Base-by-base conservation (phyloP, 2,797 vertebrate genomes). In the Lateolabrax maculatus region DNA sequence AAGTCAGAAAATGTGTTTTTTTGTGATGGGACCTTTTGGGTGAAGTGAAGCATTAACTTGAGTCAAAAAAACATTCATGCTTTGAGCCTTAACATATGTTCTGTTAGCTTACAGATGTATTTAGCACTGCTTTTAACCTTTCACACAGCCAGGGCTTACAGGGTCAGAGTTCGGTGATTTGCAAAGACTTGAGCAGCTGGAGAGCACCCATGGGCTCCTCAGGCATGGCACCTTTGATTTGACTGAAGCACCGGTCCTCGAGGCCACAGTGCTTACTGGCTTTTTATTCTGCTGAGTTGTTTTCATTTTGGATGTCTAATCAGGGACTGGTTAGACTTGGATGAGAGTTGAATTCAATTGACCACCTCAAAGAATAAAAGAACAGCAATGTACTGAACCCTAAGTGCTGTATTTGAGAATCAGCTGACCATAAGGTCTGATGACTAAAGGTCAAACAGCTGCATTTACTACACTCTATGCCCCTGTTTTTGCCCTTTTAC, bases 151-250 rank as follows among this genome's bases (percentile, higher is more conserved):
- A 6, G 25, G 23, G 18, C 36, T 53, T 29, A 9, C 55, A 12
- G 43, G 69, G 58, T 71, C 43, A 57, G 56, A 77, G 72, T 8
- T 68, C n/a, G 55, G 37, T 70, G 65, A 49, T 77, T 74, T 81
- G 73, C 57, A 56, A 13, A 71, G 62, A 65, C 66, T 52, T 49
- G 43, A 57, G 65, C 52, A 64, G 61, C 70, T 65, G 70, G 73
- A 69, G 53, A 77, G 63, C 79, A 55, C 66, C 77, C 75, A 55
- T 55, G 41, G 56, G 37, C 65, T 64, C 43, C 21, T 66, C 39
- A 4, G 71, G 23, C 55, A 49, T 1, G 15, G 31, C 66, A 61
- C 71, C 39, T 71, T 49, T 52, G 58, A 49, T 62, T 71, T 57
- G 46, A 48, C 68, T 64, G 58, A 25, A 41, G 27, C 46, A 31